Base-by-base conservation (phyloP, 2,888 invertebrate genomes). In the Hirtodrosophila histrioides region DNA sequence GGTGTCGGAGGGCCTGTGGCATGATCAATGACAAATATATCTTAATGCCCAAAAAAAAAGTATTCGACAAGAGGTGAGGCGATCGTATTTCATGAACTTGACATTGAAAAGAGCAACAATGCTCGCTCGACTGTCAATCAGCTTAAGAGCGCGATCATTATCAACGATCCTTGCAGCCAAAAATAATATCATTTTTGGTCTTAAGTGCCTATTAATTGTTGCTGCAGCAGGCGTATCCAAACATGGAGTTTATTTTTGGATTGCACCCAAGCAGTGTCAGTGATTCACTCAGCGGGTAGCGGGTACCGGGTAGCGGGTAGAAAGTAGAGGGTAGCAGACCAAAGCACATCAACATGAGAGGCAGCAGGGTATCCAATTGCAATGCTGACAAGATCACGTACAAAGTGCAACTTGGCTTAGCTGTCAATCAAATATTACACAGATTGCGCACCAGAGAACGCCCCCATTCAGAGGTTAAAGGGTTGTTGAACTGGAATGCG, bases 341-440 rank as follows among this genome's bases (percentile, higher is more conserved):
- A 27, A 12, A 9, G 49, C 35, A 8, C 29, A 29, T 41, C 24
- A 17, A 24, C n/a, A 4, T 24, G 3, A 45, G 44, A 46, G 50
- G 37, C 56, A 44, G 48, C 41, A 71, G 63, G 62, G 87, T 83
- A 87, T 86, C 87, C 69, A 83, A 75, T 86, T 87, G 77, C 87
- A 87, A 77, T 64, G 77, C 77, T 78, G 79, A 85, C 85, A 84
- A 84, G 69, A 84, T 86, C 85, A 85, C 85, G 85, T 79, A 74
- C 85, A 83, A 75, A 72, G 76, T 78, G 79, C 74, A 78, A 72
- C 68, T 82, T 58, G 60, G 64, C 53, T 75, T 49, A 44, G 68
- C 82, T 85, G 85, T 82, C 82, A 82, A 78, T 82, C 82, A 85
- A 67, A 71, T 62, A 33, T 60, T 44, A 49, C 37, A 61, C 39